These are phyloP conservation scores for Dysmachus trigonus DNA, from an alignment of 2,888 invertebrate genomes.

Conservation along the genomic window DNA sequence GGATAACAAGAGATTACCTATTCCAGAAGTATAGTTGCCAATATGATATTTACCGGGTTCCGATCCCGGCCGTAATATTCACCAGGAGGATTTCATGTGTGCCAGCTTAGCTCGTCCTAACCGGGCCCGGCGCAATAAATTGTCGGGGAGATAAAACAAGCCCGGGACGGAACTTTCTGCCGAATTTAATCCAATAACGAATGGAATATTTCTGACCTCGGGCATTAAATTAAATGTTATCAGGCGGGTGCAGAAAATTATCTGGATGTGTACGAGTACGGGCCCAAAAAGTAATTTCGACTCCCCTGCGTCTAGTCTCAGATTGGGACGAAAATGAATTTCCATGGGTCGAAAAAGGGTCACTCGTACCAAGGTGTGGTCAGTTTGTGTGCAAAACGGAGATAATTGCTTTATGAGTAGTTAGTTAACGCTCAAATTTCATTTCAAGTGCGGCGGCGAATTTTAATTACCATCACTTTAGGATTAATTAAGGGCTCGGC, in stretches of 20 bases:
- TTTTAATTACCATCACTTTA: slow-evolving; percentile 25
- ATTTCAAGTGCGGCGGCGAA: slow-evolving; percentile 27
- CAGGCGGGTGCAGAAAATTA: slow-evolving; percentile 65
- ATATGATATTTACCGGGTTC: slow-evolving; percentile 16
- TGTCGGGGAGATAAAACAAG: slow-evolving; percentile 48
- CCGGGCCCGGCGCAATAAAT: slow-evolving; percentile 41
- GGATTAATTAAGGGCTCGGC: slow-evolving; percentile 19
- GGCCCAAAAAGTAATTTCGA: slow-evolving; percentile 48
- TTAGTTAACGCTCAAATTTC: slow-evolving; percentile 54
- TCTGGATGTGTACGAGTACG: slow-evolving; percentile 51
- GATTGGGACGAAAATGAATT: slow-evolving; percentile 11
- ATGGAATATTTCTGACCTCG: slow-evolving; percentile 66
- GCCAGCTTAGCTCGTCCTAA: neutral
- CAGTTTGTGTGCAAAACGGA: slow-evolving; percentile 58
- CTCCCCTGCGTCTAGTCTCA: slow-evolving; percentile 15
- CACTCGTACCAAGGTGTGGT: slow-evolving; percentile 31
- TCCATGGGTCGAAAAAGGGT: slow-evolving; percentile 20
- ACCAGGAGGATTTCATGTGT: slow-evolving; percentile 8
- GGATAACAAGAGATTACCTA: slow-evolving; percentile 26
- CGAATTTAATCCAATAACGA: slow-evolving; percentile 65
- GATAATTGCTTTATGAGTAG: slow-evolving; percentile 63
- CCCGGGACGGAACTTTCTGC: slow-evolving; percentile 57
- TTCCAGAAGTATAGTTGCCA: slow-evolving; percentile 21
- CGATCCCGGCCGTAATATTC: slow-evolving; percentile 18
- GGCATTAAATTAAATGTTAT: slow-evolving; percentile 66